Base-by-base conservation (phyloP, 2,888 invertebrate genomes). In the Geotrupes spiniger region DNA sequence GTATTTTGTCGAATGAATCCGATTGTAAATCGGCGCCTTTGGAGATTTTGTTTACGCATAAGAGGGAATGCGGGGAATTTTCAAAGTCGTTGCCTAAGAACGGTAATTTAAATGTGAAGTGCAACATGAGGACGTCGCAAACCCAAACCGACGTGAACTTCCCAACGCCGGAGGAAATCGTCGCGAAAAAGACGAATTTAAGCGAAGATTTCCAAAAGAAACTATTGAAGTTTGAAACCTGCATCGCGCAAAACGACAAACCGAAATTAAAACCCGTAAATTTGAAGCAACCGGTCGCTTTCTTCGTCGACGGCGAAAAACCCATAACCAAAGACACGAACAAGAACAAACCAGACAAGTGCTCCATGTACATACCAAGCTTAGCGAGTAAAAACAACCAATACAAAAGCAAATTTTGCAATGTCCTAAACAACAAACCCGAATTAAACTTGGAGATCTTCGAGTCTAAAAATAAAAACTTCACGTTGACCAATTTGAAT, bases 1-100 rank as follows among this genome's bases (percentile, higher is more conserved):
- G 89, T 61, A 83, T 91, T 3, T 68, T 90, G 0, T 89, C 89
- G 0, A 90, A 89, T 66, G 89, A 89, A 54, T 87, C 87, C 0
- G 79, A 81, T 57, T 88, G 87, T 4, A 87, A 86, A 69, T 87
- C 87, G 44, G 89, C 88, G 0, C 89, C 89, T 0, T 66, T 89
- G 26, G 89, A 88, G 69, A 82, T 84, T 66, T 68, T 87, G 1
- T 85, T 86, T 51, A 81, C 81, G 62, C 39, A 52, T 1, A 42
- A 52, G 12, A 33, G 46, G 2, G 39, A 36, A 14, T 16, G 36
- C 4, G 43, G 44, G 8, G 49, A 49, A 42, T 65, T 65, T 44
- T 66, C 65, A 0, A 60, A 64, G 42, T 65, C 65, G 10, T 38
- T 68, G 10, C 66, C 67, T 9, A 68, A 66, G 51, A 65, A 4